Base-by-base conservation (phyloP, 2,797 vertebrate species). In the Brachyrhaphis roseni region DNA sequence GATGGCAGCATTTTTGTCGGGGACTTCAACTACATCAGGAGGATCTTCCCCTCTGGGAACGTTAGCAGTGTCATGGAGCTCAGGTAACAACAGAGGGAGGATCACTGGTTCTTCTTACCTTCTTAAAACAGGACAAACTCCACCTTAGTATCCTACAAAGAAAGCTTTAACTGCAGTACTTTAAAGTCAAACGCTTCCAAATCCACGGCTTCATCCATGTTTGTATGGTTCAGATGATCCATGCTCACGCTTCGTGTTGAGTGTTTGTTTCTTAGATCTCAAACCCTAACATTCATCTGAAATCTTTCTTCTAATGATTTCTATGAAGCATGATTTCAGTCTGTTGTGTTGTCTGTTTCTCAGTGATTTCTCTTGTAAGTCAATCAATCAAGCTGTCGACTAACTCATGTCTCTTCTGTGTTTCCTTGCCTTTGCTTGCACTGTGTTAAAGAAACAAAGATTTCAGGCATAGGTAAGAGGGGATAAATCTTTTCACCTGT, bases 401-500 rank as follows among this genome's bases (percentile, higher is more conserved):
- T 94, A 93, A 93, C 85, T 80, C 76, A 5, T 72, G 28, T 78
- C 79, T 86, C 76, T 75, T 84, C 70, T 93, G 74, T 90, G 39
- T 78, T 80, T 78, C 87, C 55, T 84, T 84, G 82, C 75, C 62
- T 78, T 83, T 86, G 78, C 86, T 86, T 87, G 36, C 80, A 39
- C 79, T 89, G n/a, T 82, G 47, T 78, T 89, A 91, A 97, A 99
- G 98, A 99, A 99, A 99, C 98, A 99, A 99, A 98, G 98, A 99
- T 98, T 99, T 99, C 97, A 97, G 98, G 97, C 98, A 99, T 97
- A 99, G 98, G 98, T 99, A 98, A 99, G 98, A 94, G 34, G 79
- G n/a, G 85, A 73, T 90, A 86, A 87, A 72, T 45, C 28, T 90
- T 70, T 84, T 74, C 18, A 74, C 55, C 73, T 23, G 18, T 49